Evolutionary conservation across 2,888 invertebrate genomes (phyloP).

Genomic region (Lasioglossum malachurum): DNA sequence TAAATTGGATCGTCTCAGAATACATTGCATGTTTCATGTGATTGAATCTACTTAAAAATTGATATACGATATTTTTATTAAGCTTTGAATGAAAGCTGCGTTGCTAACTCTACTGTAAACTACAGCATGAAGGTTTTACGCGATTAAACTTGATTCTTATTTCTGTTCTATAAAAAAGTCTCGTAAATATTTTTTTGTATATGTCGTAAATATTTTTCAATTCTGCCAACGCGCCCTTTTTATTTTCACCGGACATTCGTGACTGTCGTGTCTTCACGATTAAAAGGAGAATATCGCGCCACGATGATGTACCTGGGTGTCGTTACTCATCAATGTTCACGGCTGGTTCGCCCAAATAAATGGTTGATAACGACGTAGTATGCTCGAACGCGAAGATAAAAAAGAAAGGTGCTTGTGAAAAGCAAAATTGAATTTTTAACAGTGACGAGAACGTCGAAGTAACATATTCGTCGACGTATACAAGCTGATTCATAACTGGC

Average conservation of each 20-base stretch:
- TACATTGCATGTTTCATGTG: no score
- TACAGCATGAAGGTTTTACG: not conserved
- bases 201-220: not conserved
- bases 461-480: not conserved
- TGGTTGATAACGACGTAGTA: not conserved
- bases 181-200: not conserved
- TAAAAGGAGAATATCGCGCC: not conserved
- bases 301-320: not conserved
- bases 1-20: no score
- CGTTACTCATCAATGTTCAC: not conserved
- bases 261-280: not conserved
- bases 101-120: not conserved
- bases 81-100: no score
- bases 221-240: not conserved
- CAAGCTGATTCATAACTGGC: not conserved
- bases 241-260: not conserved
- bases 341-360: not conserved
- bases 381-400: not conserved
- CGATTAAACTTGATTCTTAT: not conserved
- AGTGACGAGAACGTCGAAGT: not conserved
- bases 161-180: not conserved
- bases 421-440: not conserved
- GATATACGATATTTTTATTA: no score
- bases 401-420: not conserved
- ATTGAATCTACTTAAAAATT: no score